phyloP scores from a whole-genome alignment of 1,140 invertebrate species.

The Maniola jurtina region DNA sequence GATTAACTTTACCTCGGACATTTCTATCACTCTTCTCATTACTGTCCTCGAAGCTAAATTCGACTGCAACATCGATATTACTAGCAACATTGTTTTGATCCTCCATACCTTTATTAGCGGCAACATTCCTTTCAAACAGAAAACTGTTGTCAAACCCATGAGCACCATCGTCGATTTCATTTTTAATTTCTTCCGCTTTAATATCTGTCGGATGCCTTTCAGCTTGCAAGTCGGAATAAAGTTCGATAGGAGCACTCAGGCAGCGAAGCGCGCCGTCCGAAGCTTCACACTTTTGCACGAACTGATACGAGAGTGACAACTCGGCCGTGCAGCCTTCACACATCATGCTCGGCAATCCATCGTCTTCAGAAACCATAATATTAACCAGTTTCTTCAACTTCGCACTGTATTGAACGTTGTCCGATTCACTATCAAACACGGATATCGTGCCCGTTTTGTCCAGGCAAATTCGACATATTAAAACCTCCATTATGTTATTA shows the following conservation, averaged over 20 bases:
- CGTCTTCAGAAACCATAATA: slow-evolving; percentile 52
- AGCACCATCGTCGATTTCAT: slow-evolving; percentile 40
- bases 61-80: neutral
- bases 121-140: slow-evolving; percentile 3
- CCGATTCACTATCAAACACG: slow-evolving; percentile 52
- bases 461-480: slow-evolving; percentile 64
- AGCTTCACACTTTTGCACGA: slow-evolving; percentile 61
- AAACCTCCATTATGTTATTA: slow-evolving; percentile 42
- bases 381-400: slow-evolving; percentile 61
- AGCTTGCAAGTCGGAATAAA: slow-evolving; percentile 31
- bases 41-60: slow-evolving; percentile 12
- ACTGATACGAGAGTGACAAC: slow-evolving; percentile 51
- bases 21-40: slow-evolving; percentile 20
- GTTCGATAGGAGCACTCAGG: slow-evolving; percentile 29
- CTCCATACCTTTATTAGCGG: neutral
- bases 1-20: slow-evolving; percentile 7
- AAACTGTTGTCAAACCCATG: slow-evolving; percentile 33
- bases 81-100: neutral
- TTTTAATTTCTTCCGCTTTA: slow-evolving; percentile 41
- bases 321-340: slow-evolving; percentile 55
- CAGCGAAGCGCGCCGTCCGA: slow-evolving; percentile 56
- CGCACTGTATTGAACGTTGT: slow-evolving; percentile 49
- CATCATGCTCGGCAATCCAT: slow-evolving; percentile 57
- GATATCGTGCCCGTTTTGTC: slow-evolving; percentile 52
- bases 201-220: slow-evolving; percentile 36